Conservation (phyloP, 2,888 invertebrate genomes). For the Xestia rhomboidea region DNA sequence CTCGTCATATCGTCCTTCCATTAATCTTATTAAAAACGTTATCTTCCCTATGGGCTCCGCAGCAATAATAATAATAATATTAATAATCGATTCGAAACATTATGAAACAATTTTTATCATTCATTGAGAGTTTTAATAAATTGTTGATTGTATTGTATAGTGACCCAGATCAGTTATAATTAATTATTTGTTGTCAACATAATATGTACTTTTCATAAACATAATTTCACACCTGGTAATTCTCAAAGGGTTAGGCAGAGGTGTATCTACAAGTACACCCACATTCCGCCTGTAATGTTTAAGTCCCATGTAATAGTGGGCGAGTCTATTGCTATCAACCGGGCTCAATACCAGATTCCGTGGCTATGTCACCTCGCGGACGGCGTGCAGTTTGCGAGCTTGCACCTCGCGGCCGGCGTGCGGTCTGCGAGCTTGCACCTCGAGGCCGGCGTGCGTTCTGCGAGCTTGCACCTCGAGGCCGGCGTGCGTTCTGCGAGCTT, state of each 20-base stretch:
- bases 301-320: background rate
- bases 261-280: background rate
- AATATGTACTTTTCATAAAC: background rate
- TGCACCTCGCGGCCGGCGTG: too few relatives aligned
- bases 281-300: background rate
- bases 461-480: too few relatives aligned
- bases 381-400: too few relatives aligned
- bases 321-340: background rate
- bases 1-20: background rate
- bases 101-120: conserved; percentile 4
- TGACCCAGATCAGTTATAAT: conserved; percentile 12
- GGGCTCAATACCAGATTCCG: background rate
- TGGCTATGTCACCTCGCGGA: too few relatives aligned
- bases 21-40: conserved; percentile 20
- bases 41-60: background rate
- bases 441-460: too few relatives aligned
- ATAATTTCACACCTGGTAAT: background rate
- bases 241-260: background rate
- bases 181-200: background rate
- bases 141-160: conserved; percentile 5
- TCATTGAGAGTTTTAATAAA: background rate
- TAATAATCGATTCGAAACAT: background rate
- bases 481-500: too few relatives aligned
- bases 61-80: too few relatives aligned
- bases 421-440: too few relatives aligned